Evolutionary conservation across 2,888 invertebrate species (phyloP), one percentile per base, ranked within the genome.

Genomic region (Callyntrura guangdongensis): DNA sequence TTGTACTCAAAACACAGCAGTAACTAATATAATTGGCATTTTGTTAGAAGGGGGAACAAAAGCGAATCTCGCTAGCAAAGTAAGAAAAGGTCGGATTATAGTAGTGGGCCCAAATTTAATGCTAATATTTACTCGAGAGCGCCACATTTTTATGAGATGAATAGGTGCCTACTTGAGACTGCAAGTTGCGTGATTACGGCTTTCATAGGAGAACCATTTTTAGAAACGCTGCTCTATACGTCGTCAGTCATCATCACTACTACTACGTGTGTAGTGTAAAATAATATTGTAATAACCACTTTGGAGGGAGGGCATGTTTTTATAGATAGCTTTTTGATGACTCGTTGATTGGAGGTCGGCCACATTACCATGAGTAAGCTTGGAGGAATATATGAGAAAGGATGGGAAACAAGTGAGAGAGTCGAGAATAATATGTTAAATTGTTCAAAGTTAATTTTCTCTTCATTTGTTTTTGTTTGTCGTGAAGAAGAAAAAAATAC

Each of bases 341-440:
- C 69, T 81, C 81, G 83, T 88, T 88, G 88, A 88, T 88, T 88
- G 88, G 88, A 82, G 88, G 88, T 88, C 81, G 88, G 88, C 49
- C 86, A 86, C 86, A 79, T 86, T 86, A 72, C 84, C 84, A 53
- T 85, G 84, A 56, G 69, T 27, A 20, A 49, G n/a, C n/a, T 25
- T 11, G 36, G 27, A 14, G 36, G 9, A 12, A 12, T 36, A 12
- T 36, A 36, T 36, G 36, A 36, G 36, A 36, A 36, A 4, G 6
- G 36, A 36, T 36, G 36, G 36, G 36, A 36, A 36, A 36, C 3
- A 36, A 72, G 6, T 47, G 74, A 20, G 9, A 17, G n/a, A 27
- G 61, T 1, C 25, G 77, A 49, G 56, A 49, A 53, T 9, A 79
- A 64, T 22, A 69, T 59, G 20, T 14, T 53, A 82, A 72, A 72